Evolutionary conservation across 2,113 vertebrate species (phyloP).

Genomic region (Fulica atra): DNA sequence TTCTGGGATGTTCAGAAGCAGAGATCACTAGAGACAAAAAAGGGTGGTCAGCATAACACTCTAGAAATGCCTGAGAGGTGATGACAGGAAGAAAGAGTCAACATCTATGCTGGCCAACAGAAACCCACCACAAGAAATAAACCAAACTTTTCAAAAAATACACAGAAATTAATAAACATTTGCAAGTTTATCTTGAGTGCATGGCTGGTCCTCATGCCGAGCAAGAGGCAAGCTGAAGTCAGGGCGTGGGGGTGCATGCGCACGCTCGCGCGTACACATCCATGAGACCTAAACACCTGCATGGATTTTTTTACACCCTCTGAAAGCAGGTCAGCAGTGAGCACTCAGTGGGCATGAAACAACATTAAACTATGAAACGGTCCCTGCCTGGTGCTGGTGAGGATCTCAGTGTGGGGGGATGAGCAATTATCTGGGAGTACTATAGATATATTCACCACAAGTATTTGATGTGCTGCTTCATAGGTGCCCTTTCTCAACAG

Average conservation of each 20-base stretch:
- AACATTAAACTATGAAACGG: neutral
- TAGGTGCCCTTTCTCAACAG: neutral
- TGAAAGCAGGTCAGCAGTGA: constrained; percentile 25
- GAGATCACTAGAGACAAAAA: neutral
- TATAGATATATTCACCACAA: neutral
- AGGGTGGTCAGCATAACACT: neutral
- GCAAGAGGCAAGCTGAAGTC: neutral
- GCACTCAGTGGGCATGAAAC: constrained; percentile 40
- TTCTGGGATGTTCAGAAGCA: neutral
- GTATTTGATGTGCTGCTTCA: neutral
- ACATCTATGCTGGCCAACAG: neutral
- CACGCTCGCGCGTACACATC: neutral
- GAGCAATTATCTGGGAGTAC: neutral
- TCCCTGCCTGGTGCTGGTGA: neutral
- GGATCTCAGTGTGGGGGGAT: neutral
- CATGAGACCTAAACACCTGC: neutral
- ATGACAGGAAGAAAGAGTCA: neutral
- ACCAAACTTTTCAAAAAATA: neutral
- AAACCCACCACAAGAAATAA: constrained; percentile 24
- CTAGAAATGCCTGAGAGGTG: constrained; percentile 18
- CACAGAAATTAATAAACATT: constrained; percentile 7
- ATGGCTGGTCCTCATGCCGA: neutral
- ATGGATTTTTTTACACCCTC: neutral
- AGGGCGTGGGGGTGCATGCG: neutral
- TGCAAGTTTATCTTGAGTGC: neutral